Base-by-base conservation (phyloP, 2,113 vertebrate species). In the Oncorhynchus clarkii region DNA sequence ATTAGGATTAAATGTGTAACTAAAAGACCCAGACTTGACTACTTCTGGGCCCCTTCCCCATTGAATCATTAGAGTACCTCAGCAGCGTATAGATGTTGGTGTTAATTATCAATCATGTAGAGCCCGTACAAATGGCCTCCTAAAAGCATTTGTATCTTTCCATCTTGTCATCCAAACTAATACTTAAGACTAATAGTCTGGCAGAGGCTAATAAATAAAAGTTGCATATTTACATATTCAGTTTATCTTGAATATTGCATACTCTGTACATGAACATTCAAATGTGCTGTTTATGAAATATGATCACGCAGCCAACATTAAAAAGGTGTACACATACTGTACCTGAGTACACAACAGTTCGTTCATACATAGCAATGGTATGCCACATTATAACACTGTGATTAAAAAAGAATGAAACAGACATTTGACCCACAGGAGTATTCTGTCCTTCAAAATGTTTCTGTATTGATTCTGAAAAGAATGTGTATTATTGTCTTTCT, bases 231-330 rank as follows among this genome's bases (percentile, higher is more conserved):
- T 93, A 92, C 92, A 93, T 93, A 93, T 93, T 93, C 90, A 92
- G 92, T 93, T 92, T 91, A 93, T 93, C 91, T 93, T 91, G 86
- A 92, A 93, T 92, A 93, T 92, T 92, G 89, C 89, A 92, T 89
- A 90, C 88, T 92, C 90, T 91, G 89, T 90, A 92, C 91, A 92
- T 93, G 91, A 92, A 94, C 92, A 93, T 93, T 92, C 89, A 92
- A 93, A 92, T 91, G 90, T 89, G 88, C 85, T 88, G 80, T 91
- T 93, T 92, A 91, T 93, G 91, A 94, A 94, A 93, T 92, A 93
- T 93, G 92, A 91, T 93, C 92, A 86, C 88, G 92, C 88, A 89
- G 86, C 90, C 88, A 88, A 89, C 85, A 89, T 87, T 81, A 90
- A 45, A 90, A 88, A 89, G 54, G 77, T 77, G 70, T 9, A 20